A percentile compares a stretch with the other conserved stretches of the same genome.
phyloP scores from a whole-genome alignment of 2,797 vertebrate genomes.

The Lepus townsendii region DNA sequence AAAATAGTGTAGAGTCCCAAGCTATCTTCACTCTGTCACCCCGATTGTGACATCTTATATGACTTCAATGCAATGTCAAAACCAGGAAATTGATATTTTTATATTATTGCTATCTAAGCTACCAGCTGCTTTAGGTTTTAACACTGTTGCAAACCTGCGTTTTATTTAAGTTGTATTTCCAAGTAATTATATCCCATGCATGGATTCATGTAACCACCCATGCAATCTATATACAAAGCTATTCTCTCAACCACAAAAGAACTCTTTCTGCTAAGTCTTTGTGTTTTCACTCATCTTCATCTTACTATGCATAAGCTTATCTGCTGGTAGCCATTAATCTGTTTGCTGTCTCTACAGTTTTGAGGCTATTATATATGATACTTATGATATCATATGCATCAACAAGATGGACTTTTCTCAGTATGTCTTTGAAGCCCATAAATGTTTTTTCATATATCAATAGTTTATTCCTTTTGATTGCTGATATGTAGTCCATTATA shows the following conservation, averaged over 20 bases:
- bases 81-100: neutral
- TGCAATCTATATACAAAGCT: neutral
- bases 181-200: neutral
- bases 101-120: neutral
- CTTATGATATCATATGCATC: neutral
- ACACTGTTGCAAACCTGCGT: neutral
- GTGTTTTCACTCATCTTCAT: accelerated
- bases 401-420: neutral
- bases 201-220: neutral
- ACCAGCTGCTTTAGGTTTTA: neutral
- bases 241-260: too few relatives aligned
- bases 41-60: neutral
- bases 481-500: neutral
- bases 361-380: neutral
- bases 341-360: neutral
- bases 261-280: neutral
- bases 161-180: neutral
- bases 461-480: neutral
- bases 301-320: accelerated
- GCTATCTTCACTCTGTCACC: neutral
- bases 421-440: neutral
- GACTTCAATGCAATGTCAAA: neutral
- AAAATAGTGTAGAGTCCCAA: neutral
- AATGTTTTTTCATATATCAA: neutral
- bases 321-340: neutral